Base-by-base conservation (phyloP, 2,797 vertebrate species). In the Anolis apletophallus region DNA sequence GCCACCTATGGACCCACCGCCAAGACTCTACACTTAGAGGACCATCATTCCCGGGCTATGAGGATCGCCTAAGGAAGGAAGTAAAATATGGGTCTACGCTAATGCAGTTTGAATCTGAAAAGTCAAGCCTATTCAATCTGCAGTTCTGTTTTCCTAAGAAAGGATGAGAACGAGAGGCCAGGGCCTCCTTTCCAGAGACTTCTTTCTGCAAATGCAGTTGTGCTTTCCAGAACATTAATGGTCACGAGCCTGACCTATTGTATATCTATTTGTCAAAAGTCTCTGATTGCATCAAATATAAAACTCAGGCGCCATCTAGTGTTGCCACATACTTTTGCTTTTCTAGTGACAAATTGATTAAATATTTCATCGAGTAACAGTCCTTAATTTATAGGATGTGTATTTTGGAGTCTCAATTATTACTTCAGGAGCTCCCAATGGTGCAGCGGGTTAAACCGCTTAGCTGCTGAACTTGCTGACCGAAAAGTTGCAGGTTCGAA, bases 271-370 rank as follows among this genome's bases (percentile, higher is more conserved):
- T 36, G 40, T 23, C 46, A 73, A 40, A 57, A n/a, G 0, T 1
- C 50, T 78, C 34, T 23, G 54, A 12, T 2, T 80, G 32, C 26
- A 1, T 5, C 3, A 75, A 17, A 61, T 61, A 59, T 90, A 85
- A 94, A 91, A 81, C 89, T 57, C 69, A 77, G 29, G 1, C 89
- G 89, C 94, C 94, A 91, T 93, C 94, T 93, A 74, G 94, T 91
- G 94, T 93, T 26, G 61, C 10, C 2, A 10, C 29, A 26, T 13
- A 4, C 26, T 26, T 64, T 12, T 64, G 1, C 17, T 59, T 59
- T 19, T 19, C 57, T 19, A 59, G 57, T 5, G 32, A 75, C 14
- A 2, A 23, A 1, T 26, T 64, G 11, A 40, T 46, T 10, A 72
- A 19, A 46, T 36, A 21, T 11, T 72, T 36, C 21, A 11, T 46